Percentiles rank a stretch among this genome's conserved stretches.
Evolutionary conservation across 2,797 vertebrate genomes (phyloP).

Genomic region (Sternarchorhynchus goeldii): DNA sequence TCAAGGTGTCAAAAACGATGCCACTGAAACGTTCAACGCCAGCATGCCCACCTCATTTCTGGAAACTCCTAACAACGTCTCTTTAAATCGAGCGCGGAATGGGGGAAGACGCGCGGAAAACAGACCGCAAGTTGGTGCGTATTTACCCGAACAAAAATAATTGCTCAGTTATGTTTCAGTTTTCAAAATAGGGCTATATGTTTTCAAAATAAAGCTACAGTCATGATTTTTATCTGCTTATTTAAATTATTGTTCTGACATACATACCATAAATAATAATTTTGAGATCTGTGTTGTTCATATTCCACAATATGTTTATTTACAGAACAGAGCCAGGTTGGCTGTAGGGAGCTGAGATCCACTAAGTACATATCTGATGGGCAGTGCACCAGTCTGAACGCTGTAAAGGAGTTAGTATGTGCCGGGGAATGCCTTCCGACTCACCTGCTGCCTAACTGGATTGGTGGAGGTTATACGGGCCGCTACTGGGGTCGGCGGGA

Average conservation of each 20-base stretch:
- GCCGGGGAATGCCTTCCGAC: slow-evolving; percentile 91
- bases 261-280: too few species aligned
- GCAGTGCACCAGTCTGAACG: slow-evolving; percentile 93
- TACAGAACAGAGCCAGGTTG: slow-evolving; percentile 85
- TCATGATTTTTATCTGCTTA: too few species aligned
- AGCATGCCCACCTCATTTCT: slow-evolving; percentile 66
- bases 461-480: slow-evolving; percentile 67
- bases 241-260: too few species aligned
- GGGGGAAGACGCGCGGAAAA: slow-evolving; percentile 77
- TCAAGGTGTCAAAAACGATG: slow-evolving; percentile 85
- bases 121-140: slow-evolving; percentile 56
- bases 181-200: not conserved
- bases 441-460: slow-evolving; percentile 94
- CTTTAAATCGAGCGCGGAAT: slow-evolving; percentile 85
- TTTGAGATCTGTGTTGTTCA: not conserved
- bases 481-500: slow-evolving; percentile 90
- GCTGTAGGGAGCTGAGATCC: slow-evolving; percentile 91
- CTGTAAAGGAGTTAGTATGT: slow-evolving; percentile 94
- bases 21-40: slow-evolving; percentile 80
- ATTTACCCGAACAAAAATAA: not conserved
- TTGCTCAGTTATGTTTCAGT: not conserved
- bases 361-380: slow-evolving; percentile 97
- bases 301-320: slow-evolving; percentile 42
- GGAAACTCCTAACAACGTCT: slow-evolving; percentile 71
- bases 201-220: too few species aligned